Conservation (phyloP, 2,113 vertebrate species). For the Anguilla japonica region DNA sequence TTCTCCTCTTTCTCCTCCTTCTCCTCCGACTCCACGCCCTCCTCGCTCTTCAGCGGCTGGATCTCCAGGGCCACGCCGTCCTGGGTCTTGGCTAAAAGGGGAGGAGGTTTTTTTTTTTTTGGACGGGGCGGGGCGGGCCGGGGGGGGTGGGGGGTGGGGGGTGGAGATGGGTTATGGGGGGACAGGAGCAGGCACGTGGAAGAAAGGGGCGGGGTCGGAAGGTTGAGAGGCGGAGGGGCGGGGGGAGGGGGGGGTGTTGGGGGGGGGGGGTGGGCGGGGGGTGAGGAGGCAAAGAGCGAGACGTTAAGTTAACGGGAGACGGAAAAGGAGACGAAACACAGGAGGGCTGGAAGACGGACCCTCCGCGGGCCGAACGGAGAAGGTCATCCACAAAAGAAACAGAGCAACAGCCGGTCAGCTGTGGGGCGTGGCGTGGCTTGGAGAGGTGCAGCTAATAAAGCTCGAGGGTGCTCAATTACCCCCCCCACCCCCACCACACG, state of each 20-base stretch:
- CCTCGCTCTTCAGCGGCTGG: slow-evolving; percentile 94
- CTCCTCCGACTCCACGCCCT: slow-evolving; percentile 83
- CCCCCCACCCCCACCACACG: not conserved
- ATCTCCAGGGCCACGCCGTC: slow-evolving; percentile 95
- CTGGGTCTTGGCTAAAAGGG: slow-evolving; percentile 87
- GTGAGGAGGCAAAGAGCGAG: slow-evolving; percentile 32
- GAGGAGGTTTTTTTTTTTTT: slow-evolving; percentile 26
- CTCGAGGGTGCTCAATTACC: not conserved
- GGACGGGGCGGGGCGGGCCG: no score
- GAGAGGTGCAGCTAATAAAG: not conserved
- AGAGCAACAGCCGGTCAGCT: not conserved
- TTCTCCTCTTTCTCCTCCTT: slow-evolving; percentile 90
- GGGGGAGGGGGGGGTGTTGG: not conserved
- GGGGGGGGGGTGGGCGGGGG: not conserved
- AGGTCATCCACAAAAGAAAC: not conserved
- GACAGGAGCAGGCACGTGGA: slow-evolving; percentile 44
- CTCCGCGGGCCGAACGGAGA: not conserved
- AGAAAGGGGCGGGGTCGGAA: slow-evolving; percentile 27
- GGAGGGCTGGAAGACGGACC: not conserved
- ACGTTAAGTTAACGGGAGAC: slow-evolving; percentile 32
- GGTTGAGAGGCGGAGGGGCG: not conserved
- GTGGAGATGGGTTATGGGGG: slow-evolving; percentile 54
- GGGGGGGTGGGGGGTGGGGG: not conserved
- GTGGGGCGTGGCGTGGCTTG: not conserved
- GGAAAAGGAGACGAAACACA: slow-evolving; percentile 5